Evolutionary conservation across 2,113 vertebrate genomes (phyloP), one percentile per base, ranked within the genome.

Genomic region (Spea bombifrons): DNA sequence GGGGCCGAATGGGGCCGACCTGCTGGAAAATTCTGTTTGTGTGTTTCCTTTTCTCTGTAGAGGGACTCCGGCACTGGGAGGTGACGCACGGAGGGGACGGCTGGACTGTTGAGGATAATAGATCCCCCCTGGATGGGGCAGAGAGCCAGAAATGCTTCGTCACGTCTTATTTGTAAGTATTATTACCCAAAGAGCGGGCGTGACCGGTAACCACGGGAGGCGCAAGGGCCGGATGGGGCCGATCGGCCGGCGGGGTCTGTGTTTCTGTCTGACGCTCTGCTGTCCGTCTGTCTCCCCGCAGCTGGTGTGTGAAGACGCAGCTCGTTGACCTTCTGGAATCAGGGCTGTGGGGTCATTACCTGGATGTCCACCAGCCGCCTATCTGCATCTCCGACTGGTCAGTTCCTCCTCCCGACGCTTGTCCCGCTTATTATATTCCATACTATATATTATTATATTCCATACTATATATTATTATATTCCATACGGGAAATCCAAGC

Each of bases 331-430:
- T 87, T 44, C 10, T 83, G 65, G 48, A 82, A 48, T 76, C 86
- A n/a, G 83, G 83, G 6, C 48, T 87, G 4, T 86, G 84, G 84
- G 81, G 52, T 4, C 82, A 88, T 6, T 81, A 86, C 45, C 59
- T 88, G 68, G 85, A 87, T 10, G 75, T 78, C 44, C 80, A 76
- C 48, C 71, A 78, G 15, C 66, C 85, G 0, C 76, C 84, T 7
- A 84, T 88, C 43, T 57, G 8, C 1, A 46, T 87, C 52, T 83
- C 82, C 3, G 85, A 85, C 46, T 86, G 86, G 85, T 88, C 63
- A 82, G 85, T 82, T 3, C 30, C 5, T 15, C 15, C 12, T 48
- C 50, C 50, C 50, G 50, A 52, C 50, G 9, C 50, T 1, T 2
- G 50, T 10, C 6, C 50, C 30, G 30, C 1, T 30, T 30, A 30